phyloP scores from a whole-genome alignment of 2,888 invertebrate species.

The Ornithoptera priamus region DNA sequence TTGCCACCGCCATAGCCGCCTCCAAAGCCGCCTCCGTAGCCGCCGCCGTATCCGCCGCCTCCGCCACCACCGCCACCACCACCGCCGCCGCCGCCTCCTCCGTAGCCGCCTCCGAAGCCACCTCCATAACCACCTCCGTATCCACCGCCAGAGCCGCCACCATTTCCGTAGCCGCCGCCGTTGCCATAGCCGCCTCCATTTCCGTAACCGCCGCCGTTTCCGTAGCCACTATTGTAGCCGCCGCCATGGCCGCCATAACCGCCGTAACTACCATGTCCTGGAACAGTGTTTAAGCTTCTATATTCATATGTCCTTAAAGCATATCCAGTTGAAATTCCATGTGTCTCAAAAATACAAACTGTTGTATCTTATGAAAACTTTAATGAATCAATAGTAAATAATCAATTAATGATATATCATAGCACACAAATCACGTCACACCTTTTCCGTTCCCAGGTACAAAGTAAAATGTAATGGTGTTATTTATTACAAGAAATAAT shows the following conservation, averaged over 20 bases:
- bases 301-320: neutral
- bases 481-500: neutral
- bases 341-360: no score
- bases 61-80: constrained; percentile 35
- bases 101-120: constrained; percentile 32
- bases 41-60: constrained; percentile 35
- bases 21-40: constrained; percentile 35
- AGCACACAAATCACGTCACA: neutral
- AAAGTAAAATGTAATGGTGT: constrained; percentile 2
- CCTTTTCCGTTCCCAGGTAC: neutral
- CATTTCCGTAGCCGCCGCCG: constrained; percentile 29
- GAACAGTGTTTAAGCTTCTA: constrained; percentile 8
- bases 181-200: constrained; percentile 25
- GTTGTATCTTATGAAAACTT: no score
- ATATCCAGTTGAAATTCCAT: no score
- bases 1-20: constrained; percentile 37
- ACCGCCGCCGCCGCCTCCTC: constrained; percentile 36
- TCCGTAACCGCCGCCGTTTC: constrained; percentile 26
- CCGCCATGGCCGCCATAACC: constrained; percentile 25
- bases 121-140: constrained; percentile 35
- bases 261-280: constrained; percentile 26
- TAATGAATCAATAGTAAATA: neutral
- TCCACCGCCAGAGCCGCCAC: constrained; percentile 30
- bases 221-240: constrained; percentile 5
- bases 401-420: neutral